Base-by-base conservation (phyloP, 2,113 vertebrate species). In the Beaufortia kweichowensis region DNA sequence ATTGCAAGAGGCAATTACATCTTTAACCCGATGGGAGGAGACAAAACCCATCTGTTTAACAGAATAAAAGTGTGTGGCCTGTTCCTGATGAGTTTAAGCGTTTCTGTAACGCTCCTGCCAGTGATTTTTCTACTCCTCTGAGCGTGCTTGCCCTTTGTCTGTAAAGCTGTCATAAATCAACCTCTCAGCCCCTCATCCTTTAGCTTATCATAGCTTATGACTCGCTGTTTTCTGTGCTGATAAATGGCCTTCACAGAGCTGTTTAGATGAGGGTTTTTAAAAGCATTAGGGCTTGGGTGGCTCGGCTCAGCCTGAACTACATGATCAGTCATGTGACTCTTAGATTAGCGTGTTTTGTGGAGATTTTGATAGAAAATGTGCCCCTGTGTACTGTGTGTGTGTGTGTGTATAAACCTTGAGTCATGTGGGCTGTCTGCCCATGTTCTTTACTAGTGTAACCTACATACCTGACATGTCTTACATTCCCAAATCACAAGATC, bases 91-190 rank as follows among this genome's bases (percentile, higher is more conserved):
- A 59, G 55, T 55, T 72, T 57, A 12, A 46, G 23, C 35, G n/a
- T 59, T 53, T 72, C 29, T 72, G 53, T 72, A 72, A 59, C 28
- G 69, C 35, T 72, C 23, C 35, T 28, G 23, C 15, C 53, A 41
- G 55, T 28, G 69, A 72, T 43, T 59, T 53, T 72, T 72, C 55
- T 72, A 28, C 35, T 72, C 69, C 69, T 59, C 33, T 1, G 69
- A 72, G 55, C 55, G 23, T n/a, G 53, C 69, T 41, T 59, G 35
- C n/a, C 50, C 21, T 70, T 70, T 70, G 69, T 59, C 26, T 72
- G 33, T 43, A 56, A 72, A 28, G 31, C 69, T 72, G 55, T 59
- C 55, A 72, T 59, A 59, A 72, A 72, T 72, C 69, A 72, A 59
- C 53, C 69, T 59, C 69, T 72, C 55, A 41, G 31, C 21, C 33